phyloP scores from a whole-genome alignment of 2,888 invertebrate genomes.

The Hoplodrina blanda region DNA sequence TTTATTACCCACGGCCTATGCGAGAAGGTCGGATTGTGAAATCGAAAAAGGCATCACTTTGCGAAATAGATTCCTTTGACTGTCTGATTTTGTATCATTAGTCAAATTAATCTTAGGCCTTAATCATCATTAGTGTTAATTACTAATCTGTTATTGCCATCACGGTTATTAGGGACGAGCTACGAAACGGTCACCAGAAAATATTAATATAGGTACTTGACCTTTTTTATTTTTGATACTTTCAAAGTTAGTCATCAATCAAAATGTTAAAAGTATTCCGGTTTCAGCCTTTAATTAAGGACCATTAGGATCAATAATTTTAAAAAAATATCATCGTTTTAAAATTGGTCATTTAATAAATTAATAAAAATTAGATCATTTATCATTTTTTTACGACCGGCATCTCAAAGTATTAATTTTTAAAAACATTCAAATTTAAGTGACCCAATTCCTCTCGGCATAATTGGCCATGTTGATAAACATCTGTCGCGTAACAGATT shows the following conservation, averaged over 20 bases:
- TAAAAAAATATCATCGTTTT: constrained; percentile 21
- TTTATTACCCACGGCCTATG: constrained; percentile 25
- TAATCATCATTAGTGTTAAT: constrained; percentile 23
- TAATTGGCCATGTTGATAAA: constrained; percentile 39
- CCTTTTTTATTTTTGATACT: constrained; percentile 29
- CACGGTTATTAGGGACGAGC: constrained; percentile 10
- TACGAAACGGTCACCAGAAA: constrained; percentile 19
- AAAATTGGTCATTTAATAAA: constrained; percentile 7
- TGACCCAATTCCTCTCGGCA: constrained; percentile 30
- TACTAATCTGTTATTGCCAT: constrained; percentile 15
- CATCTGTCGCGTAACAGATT: constrained; percentile 38
- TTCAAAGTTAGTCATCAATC: constrained; percentile 32
- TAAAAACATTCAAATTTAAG: constrained; percentile 15
- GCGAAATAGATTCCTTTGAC: constrained; percentile 28
- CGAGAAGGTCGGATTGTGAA: constrained; percentile 34
- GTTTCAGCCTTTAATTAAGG: constrained; percentile 20
- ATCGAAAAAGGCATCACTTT: constrained; percentile 34
- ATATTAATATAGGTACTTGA: constrained; percentile 28
- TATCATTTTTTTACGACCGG: constrained; percentile 12
- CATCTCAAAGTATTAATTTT: constrained; percentile 16
- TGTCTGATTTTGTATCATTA: constrained; percentile 2
- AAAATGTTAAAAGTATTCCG: constrained; percentile 17
- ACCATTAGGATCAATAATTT: constrained; percentile 15
- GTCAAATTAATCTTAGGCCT: constrained; percentile 16
- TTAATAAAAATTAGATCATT: constrained; percentile 24